Evolutionary conservation across 2,888 invertebrate species (phyloP).

Genomic region (Temnothorax ravouxi): DNA sequence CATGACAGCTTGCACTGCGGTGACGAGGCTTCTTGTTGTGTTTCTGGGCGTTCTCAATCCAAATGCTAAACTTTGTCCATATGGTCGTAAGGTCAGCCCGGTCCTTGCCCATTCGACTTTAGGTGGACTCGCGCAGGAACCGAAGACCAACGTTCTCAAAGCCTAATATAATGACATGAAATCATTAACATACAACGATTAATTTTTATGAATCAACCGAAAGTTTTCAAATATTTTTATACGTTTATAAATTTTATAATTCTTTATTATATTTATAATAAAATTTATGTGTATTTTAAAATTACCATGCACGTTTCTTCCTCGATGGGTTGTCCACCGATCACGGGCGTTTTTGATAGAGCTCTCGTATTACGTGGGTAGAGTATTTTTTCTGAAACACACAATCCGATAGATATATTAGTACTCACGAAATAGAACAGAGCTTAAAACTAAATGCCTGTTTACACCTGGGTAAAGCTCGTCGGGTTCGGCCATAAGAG

Average conservation of each 20-base stretch:
- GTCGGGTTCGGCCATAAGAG: conserved; percentile 84
- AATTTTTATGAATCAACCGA: neutral
- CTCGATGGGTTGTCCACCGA: conserved; percentile 90
- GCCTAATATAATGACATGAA: conserved; percentile 86
- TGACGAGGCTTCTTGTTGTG: conserved; percentile 89
- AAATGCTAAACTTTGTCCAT: conserved; percentile 88
- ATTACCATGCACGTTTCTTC: conserved; percentile 89
- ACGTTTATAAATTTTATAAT: neutral
- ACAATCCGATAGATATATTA: neutral
- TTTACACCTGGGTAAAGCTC: conserved; percentile 82
- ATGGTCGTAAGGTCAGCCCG: conserved; percentile 89
- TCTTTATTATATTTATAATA: neutral
- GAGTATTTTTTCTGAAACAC: conserved; percentile 88
- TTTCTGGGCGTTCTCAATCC: conserved; percentile 90
- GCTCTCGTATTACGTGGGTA: conserved; percentile 88
- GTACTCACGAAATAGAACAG: neutral
- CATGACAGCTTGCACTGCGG: conserved; percentile 91
- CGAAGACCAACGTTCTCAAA: conserved; percentile 89
- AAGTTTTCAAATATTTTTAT: neutral
- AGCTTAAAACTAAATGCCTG: neutral
- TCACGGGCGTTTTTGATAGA: conserved; percentile 88
- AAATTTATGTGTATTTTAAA: neutral
- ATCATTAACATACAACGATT: conserved; percentile 21
- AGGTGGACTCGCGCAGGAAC: conserved; percentile 90
- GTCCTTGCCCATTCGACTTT: conserved; percentile 91